These are phyloP conservation scores for Channa striata DNA, from an alignment of 2,797 vertebrate species.

Conservation along the genomic window DNA sequence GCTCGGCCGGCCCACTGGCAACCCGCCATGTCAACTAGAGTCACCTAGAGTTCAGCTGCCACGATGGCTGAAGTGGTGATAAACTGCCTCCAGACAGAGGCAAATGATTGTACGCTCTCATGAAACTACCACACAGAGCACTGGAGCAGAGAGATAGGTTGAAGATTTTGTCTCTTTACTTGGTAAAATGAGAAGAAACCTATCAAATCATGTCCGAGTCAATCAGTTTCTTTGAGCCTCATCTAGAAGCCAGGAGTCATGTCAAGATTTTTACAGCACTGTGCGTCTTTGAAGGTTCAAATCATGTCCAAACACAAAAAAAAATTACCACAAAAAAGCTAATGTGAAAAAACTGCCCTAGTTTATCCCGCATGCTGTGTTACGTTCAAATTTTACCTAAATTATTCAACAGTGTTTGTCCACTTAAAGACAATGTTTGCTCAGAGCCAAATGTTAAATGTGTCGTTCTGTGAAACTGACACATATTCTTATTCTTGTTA, in stretches of 20 bases:
- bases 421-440: too few species aligned
- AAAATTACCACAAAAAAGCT: neutral
- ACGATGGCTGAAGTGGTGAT: slow-evolving; percentile 2
- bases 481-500: too few species aligned
- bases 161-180: neutral
- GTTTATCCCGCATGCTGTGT: slow-evolving; percentile 13
- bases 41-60: slow-evolving; percentile 68
- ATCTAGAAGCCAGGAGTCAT: slow-evolving; percentile 12
- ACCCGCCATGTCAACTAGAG: slow-evolving; percentile 57
- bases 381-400: slow-evolving; percentile 5
- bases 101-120: slow-evolving; percentile 23
- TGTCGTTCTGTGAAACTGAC: too few species aligned
- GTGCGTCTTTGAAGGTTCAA: neutral
- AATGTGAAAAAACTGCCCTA: neutral
- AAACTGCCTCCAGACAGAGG: slow-evolving; percentile 22
- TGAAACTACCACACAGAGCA: slow-evolving; percentile 13
- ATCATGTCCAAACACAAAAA: neutral
- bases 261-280: slow-evolving; percentile 4
- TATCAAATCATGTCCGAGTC: slow-evolving; percentile 14
- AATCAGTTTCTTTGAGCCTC: slow-evolving; percentile 16
- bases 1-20: slow-evolving; percentile 63
- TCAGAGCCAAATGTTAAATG: too few species aligned
- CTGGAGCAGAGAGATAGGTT: slow-evolving; percentile 4
- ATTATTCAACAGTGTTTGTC: too few species aligned
- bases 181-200: slow-evolving; percentile 6